A percentile compares a stretch with the other conserved stretches of the same genome.
These are phyloP conservation scores for Campylomormyrus tamandua DNA, from an alignment of 2,113 vertebrate genomes.

Conservation along the genomic window DNA sequence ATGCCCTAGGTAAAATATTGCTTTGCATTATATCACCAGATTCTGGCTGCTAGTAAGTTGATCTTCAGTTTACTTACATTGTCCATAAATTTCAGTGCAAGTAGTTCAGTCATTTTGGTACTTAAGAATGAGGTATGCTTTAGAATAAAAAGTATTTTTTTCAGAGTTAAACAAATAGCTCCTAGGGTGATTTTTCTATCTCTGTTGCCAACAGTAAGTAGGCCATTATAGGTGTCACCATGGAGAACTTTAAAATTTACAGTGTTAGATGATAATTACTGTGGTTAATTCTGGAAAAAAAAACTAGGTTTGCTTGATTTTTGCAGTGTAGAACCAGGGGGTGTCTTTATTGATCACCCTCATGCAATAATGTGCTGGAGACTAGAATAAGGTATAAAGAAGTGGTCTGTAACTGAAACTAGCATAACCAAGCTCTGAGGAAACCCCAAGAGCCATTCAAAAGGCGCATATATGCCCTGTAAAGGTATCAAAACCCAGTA, in stretches of 20 bases:
- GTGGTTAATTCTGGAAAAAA: not conserved
- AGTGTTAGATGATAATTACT: not conserved
- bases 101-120: not conserved
- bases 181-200: not conserved
- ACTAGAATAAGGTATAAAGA: not conserved
- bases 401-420: not conserved
- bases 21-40: not conserved
- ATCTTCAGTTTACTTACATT: not conserved
- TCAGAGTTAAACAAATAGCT: not conserved
- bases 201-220: not conserved
- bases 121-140: not conserved
- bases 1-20: not conserved
- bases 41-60: not conserved
- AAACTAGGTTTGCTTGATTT: not conserved
- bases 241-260: not conserved
- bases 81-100: not conserved
- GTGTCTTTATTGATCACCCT: not conserved
- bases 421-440: not conserved
- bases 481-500: not conserved
- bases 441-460: not conserved
- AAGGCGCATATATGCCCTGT: not conserved
- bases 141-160: not conserved
- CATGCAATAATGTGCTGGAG: not conserved
- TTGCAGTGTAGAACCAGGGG: not conserved
- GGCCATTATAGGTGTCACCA: not conserved